Conservation (phyloP, 2,113 vertebrate genomes). For the human region GRCh38 chr6:65451501-65452000, state of each 20-base stretch:
- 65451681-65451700: neutral
- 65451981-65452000: neutral
- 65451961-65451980: neutral
- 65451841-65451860: neutral
- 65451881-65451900: neutral
- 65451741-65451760: neutral
- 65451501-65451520: neutral
- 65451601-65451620: neutral
- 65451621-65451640: neutral
- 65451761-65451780: neutral
- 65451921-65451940: neutral
- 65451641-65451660: neutral
- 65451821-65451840: neutral
- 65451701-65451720: neutral
- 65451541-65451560: neutral
- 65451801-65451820: neutral
- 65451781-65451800: neutral
- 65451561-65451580: accelerated
- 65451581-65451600: neutral
- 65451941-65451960: neutral
- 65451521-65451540: neutral
- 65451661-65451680: neutral
- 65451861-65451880: neutral
- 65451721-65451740: neutral
- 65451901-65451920: neutral